phyloP scores from a whole-genome alignment of 2,888 invertebrate species.

The Drosophila antonietae region DNA sequence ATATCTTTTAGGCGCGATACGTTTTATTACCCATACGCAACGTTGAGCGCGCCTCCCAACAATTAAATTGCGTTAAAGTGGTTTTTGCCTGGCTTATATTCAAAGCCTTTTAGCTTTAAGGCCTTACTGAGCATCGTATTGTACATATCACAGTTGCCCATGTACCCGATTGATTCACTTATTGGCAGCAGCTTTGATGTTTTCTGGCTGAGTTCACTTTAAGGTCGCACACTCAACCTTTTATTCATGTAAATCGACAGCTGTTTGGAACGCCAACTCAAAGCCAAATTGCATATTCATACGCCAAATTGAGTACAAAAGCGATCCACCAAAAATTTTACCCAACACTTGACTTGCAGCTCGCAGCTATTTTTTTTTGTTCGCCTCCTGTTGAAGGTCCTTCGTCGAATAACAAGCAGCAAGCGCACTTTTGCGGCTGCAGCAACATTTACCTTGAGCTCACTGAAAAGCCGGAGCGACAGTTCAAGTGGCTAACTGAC shows the following conservation, averaged over 20 bases:
- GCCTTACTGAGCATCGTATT: neutral
- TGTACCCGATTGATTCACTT: conserved; percentile 32
- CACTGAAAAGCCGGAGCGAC: conserved; percentile 20
- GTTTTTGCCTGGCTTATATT: neutral
- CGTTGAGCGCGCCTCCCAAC: conserved; percentile 7
- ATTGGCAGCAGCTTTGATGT: conserved; percentile 29
- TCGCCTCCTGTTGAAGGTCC: conserved; percentile 13
- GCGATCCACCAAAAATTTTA: conserved; percentile 23
- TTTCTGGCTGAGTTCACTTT: conserved; percentile 4
- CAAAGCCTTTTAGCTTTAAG: neutral
- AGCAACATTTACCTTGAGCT: conserved; percentile 41
- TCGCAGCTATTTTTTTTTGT: conserved; percentile 5
- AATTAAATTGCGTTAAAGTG: conserved; percentile 37
- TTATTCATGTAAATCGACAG: conserved; percentile 33
- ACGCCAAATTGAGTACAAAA: conserved; percentile 51
- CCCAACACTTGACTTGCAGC: conserved; percentile 31
- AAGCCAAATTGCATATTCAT: conserved; percentile 65
- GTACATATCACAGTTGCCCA: neutral
- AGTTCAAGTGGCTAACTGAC: conserved; percentile 42
- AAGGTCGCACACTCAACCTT: conserved; percentile 5
- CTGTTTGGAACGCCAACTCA: conserved; percentile 4
- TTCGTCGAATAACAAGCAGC: conserved; percentile 24
- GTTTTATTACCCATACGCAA: conserved; percentile 67
- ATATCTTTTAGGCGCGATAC: conserved; percentile 18
- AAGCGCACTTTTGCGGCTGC: conserved; percentile 16